Evolutionary conservation across 2,797 vertebrate species (phyloP), one percentile per base, ranked within the genome.

Genomic region (Enteromius fasciolatus): DNA sequence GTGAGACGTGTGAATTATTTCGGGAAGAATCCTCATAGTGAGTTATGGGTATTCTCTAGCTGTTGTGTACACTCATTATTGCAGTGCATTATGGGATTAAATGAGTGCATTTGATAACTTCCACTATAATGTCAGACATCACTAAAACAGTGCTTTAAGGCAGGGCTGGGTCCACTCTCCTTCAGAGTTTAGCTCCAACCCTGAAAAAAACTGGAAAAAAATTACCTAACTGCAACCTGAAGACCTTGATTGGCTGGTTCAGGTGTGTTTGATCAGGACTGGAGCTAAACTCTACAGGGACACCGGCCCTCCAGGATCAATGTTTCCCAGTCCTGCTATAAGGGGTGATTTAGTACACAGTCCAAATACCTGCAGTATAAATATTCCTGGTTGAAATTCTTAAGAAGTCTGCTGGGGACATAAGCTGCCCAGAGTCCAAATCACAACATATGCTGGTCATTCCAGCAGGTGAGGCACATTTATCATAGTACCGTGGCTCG

Each of bases 391-490:
- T 70, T 50, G 20, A 31, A 50, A 12, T 36, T 2, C 17, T 75
- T 39, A 41, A 74, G 48, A 23, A 39, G 3, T 23, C 20, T 39
- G 36, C 20, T 36, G 18, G 7, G 50, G 20, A 17, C 52, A 57
- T n/a, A 75, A 44, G 12, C 28, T 23, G 46, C n/a, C 14, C 63
- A 52, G 12, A 20, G 33, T 63, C 31, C 46, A 78, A 54, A 74
- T 54, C 20, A 12, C 48, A 74, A 36, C 46, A 66, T 25, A 17
- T 52, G 25, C 61, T 78, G 63, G 61, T 54, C 28, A 64, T 64
- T 50, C 64, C 25, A 77, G 52, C 28, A 77, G 10, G n/a, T 39
- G 46, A 54, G 39, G 59, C 67, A 57, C 11, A 12, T 70, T 76
- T 61, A 77, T 57, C 50, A 57, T 36, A 44, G 33, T 46, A 52